Percentiles rank a stretch among this genome's conserved stretches.
Conservation (phyloP, 2,113 vertebrate species). For the Centropus unirufus region DNA sequence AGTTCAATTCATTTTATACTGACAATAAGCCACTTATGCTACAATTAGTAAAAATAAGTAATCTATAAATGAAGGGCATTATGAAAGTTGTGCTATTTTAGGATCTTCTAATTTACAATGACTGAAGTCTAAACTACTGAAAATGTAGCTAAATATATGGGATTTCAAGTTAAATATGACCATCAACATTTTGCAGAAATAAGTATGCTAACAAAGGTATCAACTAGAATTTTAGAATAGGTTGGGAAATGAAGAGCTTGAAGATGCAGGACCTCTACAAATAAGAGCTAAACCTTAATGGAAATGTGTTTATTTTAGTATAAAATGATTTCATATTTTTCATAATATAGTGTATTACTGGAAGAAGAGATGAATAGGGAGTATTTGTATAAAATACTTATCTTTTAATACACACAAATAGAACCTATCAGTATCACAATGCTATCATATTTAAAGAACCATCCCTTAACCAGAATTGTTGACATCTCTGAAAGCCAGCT, state of each 20-base stretch:
- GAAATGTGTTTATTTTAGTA: not conserved
- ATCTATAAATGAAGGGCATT: not conserved
- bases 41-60: not conserved
- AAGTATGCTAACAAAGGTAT: not conserved
- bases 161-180: not conserved
- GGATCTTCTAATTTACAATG: not conserved
- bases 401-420: not conserved
- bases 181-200: not conserved
- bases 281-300: not conserved
- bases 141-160: not conserved
- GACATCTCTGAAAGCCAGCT: not conserved
- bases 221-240: not conserved
- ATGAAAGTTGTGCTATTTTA: not conserved
- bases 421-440: not conserved
- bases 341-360: not conserved
- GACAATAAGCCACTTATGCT: not conserved
- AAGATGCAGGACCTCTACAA: not conserved
- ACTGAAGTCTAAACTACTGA: not conserved
- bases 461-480: not conserved
- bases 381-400: not conserved
- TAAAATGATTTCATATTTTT: not conserved
- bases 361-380: not conserved
- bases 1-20: not conserved
- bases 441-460: not conserved
- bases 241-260: not conserved